Percentiles rank a stretch among this genome's conserved stretches.
Evolutionary conservation across 2,113 vertebrate genomes (phyloP).

Genomic region (Ammodytes dubius): DNA sequence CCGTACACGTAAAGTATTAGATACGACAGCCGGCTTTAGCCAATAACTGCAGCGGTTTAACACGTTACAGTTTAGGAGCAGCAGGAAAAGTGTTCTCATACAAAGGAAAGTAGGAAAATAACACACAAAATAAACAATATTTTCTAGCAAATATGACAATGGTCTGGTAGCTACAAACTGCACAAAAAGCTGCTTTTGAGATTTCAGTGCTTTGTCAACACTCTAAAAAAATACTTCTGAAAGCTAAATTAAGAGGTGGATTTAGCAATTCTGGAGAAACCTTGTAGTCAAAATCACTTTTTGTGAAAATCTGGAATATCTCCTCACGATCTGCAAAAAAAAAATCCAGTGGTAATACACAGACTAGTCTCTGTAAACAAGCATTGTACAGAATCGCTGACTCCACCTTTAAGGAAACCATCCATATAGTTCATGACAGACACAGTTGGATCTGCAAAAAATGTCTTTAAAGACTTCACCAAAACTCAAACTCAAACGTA

Average conservation of each 20-base stretch:
- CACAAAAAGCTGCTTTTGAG: slow-evolving; percentile 6
- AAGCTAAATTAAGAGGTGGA: not conserved
- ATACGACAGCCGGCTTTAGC: slow-evolving; percentile 31
- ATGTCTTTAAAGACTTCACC: slow-evolving; percentile 5
- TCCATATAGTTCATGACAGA: slow-evolving; percentile 4
- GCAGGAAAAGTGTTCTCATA: slow-evolving; percentile 8
- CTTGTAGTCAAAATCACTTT: too few species aligned
- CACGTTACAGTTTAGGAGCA: slow-evolving; percentile 9
- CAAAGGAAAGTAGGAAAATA: not conserved
- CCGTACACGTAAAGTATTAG: slow-evolving; percentile 33
- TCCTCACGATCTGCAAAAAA: too few species aligned
- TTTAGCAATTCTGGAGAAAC: too few species aligned
- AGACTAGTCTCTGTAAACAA: too few species aligned
- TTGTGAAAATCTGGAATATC: too few species aligned
- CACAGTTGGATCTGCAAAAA: slow-evolving; percentile 12
- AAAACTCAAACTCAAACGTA: not conserved
- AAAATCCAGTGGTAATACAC: too few species aligned
- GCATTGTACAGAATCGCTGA: too few species aligned
- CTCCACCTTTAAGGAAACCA: not conserved
- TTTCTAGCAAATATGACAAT: not conserved
- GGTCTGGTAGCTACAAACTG: slow-evolving; percentile 1
- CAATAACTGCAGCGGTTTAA: slow-evolving; percentile 33
- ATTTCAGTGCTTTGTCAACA: not conserved
- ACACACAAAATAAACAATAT: slow-evolving; percentile 1
- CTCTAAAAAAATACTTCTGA: slow-evolving; percentile 8